Evolutionary conservation across 2,888 invertebrate species (phyloP), one percentile per base, ranked within the genome.

Genomic region (Standfussiana lucernea): DNA sequence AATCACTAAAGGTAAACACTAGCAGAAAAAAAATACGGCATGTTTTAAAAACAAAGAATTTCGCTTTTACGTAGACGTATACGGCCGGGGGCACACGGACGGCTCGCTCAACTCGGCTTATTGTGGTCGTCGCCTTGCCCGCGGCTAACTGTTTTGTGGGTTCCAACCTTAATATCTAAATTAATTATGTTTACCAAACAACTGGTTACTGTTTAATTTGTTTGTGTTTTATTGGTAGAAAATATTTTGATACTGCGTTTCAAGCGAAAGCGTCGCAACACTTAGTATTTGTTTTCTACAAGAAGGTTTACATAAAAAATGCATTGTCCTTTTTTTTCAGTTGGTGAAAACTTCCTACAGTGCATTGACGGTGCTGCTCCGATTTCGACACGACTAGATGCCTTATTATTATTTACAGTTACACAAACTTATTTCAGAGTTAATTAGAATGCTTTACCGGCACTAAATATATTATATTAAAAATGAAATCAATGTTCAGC

Each of bases 311-410:
- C 7, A n/a, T n/a, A n/a, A 13, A n/a, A n/a, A 64, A 40, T 8
- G n/a, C n/a, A 40, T 64, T 32, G 0, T 35, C 75, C 72, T 65
- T 80, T 71, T 75, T 85, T 95, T 95, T 68, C 94, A 96, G 96
- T 90, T 96, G 85, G 92, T 96, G 86, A 96, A 96, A 88, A 94
- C 95, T 2, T 95, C 96, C 0, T 96, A 96, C 90, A 95, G 94
- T 68, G 95, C 95, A 13, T 89, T 96, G 13, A 95, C 96, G 56
- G 92, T 96, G 5, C 81, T 96, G n/a, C 93, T 96, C 7, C 90
- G 94, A 45, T 92, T 95, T 75, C 87, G 88, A 61, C 87, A 89
- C 32, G 75, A 82, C 28, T 86, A 88, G 47, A 79, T 53, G 6
- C 2, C 42, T 18, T 2, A 59, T 56, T 18, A 59, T 59, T 32